phyloP scores from a whole-genome alignment of 2,888 invertebrate genomes.

The Drosophila eohydei region DNA sequence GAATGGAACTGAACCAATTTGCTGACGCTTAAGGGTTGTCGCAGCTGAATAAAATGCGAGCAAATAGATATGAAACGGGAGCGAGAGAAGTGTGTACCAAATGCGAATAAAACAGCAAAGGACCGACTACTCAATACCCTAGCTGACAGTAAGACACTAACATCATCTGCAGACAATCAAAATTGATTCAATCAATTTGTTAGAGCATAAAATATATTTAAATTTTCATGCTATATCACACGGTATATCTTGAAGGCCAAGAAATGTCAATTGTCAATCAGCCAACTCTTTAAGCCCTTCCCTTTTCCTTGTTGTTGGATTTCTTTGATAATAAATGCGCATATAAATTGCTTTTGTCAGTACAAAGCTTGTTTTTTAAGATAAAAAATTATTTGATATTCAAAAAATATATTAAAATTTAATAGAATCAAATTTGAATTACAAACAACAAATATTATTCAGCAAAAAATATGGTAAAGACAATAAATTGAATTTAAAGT shows the following conservation, averaged over 20 bases:
- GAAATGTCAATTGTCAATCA: not conserved
- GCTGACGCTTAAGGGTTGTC: constrained; percentile 49
- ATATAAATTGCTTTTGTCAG: not conserved
- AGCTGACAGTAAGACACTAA: no score
- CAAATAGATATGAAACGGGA: constrained; percentile 21
- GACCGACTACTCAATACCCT: not conserved
- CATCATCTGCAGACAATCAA: no score
- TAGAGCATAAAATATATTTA: not conserved
- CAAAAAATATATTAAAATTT: not conserved
- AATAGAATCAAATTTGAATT: not conserved
- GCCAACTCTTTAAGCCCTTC: not conserved
- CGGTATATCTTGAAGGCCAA: not conserved
- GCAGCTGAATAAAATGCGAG: constrained; percentile 19
- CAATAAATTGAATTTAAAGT: not conserved
- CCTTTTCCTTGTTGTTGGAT: not conserved
- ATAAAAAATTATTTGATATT: not conserved
- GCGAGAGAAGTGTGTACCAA: not conserved
- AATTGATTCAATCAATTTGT: not conserved
- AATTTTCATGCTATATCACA: not conserved
- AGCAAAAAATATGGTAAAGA: not conserved
- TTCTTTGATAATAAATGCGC: not conserved
- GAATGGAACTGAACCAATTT: constrained; percentile 50
- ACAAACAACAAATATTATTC: not conserved
- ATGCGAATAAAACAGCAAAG: not conserved
- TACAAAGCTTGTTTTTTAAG: not conserved